A percentile compares a stretch with the other conserved stretches of the same genome.
Conservation (phyloP, 2,113 vertebrate genomes). For the Dasypus novemcinctus region DNA sequence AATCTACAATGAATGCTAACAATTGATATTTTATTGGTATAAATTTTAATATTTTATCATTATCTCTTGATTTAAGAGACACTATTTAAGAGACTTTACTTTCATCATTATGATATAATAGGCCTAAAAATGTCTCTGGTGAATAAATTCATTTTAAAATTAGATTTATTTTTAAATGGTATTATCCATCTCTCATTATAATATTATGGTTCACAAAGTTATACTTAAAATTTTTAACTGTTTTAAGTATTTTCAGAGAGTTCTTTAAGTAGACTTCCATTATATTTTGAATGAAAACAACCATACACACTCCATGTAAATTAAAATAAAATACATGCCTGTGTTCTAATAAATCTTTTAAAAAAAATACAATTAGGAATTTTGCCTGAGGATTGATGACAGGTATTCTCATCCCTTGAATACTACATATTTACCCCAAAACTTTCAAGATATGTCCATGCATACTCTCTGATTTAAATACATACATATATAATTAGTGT, state of each 20-base stretch:
- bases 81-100: no score
- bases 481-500: no score
- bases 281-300: neutral
- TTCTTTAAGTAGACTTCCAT: neutral
- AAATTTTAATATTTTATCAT: neutral
- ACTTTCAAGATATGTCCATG: neutral
- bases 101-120: neutral
- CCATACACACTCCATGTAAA: neutral
- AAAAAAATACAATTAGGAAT: neutral
- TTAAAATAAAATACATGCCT: no score
- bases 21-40: no score
- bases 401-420: neutral
- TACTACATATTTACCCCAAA: neutral
- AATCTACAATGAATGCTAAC: no score
- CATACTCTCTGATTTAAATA: neutral
- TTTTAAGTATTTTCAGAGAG: neutral
- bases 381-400: neutral
- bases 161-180: neutral
- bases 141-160: neutral
- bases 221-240: neutral
- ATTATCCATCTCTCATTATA: neutral
- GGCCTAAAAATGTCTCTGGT: neutral
- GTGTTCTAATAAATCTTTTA: neutral
- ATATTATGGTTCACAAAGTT: no score
- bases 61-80: neutral